Evolutionary conservation across 2,888 invertebrate genomes (phyloP), one percentile per base, ranked within the genome.

Genomic region (Troilus luridus): DNA sequence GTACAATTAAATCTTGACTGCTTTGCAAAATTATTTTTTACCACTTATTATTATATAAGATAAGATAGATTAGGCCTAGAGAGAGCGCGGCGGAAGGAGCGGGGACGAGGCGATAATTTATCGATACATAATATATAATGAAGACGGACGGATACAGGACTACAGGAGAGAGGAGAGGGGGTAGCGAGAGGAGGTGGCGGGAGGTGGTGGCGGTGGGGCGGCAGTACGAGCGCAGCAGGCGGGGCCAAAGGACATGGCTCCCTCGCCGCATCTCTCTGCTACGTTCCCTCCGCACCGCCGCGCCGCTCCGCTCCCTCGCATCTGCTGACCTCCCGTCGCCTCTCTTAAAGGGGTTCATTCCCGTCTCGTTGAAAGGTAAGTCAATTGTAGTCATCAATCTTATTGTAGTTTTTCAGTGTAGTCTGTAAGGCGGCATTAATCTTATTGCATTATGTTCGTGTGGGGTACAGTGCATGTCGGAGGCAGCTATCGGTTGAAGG

Each of bases 331-430:
- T 77, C 41, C 77, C 77, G 14, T 27, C 27, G 27, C 77, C 19
- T 41, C 41, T 41, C 8, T 21, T 1, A 14, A 7, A 72, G 85
- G 85, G 85, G 56, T n/a, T 56, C 56, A 56, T 85, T n/a, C n/a
- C 85, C 85, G 85, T 85, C 85, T 85, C 85, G 85, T 85, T 54
- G 56, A 54, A 85, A 85, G 85, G 85, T 85, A n/a, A 85, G 85
- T 56, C 41, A 1, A 41, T 41, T 1, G 41, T 41, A 41, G 41
- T 41, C 41, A 41, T 41, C 41, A 41, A 41, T 41, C 41, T 41
- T 41, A 41, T 41, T 41, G 41, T 41, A 41, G 41, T 41, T 41
- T 41, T 41, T 41, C 41, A 41, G 41, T 41, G 41, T 41, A 41
- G 41, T 41, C 41, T 41, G 5, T 41, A 41, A 41, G 41, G 41